Conservation (phyloP, 2,888 invertebrate species). For the Brachylomia viminalis region DNA sequence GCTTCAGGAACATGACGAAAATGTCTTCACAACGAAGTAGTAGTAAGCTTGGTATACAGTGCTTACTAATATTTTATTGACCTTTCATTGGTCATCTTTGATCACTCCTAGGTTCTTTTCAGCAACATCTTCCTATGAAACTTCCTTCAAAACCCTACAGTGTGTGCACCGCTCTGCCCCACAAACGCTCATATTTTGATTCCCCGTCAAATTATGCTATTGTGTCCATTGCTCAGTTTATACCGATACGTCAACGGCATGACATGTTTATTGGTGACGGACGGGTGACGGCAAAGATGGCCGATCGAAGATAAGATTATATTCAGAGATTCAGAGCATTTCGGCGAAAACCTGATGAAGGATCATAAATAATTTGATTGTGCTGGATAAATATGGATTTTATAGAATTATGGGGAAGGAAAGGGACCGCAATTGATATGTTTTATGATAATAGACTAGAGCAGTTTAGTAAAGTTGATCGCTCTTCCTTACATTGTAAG, state of each 20-base stretch:
- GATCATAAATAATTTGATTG: constrained; percentile 67
- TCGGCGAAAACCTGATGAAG: constrained; percentile 70
- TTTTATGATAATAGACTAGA: constrained; percentile 22
- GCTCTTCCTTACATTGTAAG: background rate
- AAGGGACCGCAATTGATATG: constrained; percentile 12
- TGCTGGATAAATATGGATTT: constrained; percentile 57
- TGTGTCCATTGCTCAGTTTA: constrained; percentile 82
- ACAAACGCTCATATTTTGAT: constrained; percentile 77
- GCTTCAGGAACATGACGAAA: background rate
- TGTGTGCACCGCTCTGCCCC: constrained; percentile 42
- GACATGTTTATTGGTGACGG: constrained; percentile 88
- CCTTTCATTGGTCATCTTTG: background rate
- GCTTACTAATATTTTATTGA: background rate
- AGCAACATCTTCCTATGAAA: background rate
- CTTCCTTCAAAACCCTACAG: constrained; percentile 22
- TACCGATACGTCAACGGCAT: constrained; percentile 77
- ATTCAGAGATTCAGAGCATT: constrained; percentile 76
- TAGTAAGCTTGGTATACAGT: background rate
- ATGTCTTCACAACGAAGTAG: background rate
- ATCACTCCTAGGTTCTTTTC: no score
- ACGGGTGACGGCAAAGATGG: constrained; percentile 74
- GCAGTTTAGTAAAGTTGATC: background rate
- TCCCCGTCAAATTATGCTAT: constrained; percentile 86
- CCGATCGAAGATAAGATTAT: constrained; percentile 83
- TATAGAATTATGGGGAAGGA: constrained; percentile 31